Evolutionary conservation across 2,797 vertebrate genomes (phyloP), one percentile per base, ranked within the genome.

Genomic region (Thamnophis elegans): DNA sequence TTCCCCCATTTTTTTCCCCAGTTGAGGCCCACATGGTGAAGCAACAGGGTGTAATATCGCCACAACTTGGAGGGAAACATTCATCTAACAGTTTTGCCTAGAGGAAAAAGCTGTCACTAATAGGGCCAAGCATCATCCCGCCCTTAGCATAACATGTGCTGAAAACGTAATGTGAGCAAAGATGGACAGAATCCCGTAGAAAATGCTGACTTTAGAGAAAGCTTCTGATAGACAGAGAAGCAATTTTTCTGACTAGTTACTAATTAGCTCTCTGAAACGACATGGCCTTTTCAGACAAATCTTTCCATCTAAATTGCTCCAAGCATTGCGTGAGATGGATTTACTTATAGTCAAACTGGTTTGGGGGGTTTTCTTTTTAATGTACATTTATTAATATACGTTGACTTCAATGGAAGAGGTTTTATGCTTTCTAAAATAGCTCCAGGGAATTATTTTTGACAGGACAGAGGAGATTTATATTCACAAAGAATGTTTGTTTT

Each of bases 21-120:
- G 91, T 96, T 96, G 96, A 96, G 92, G 85, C 47, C 95, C 91
- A 94, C 12, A 51, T 88, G 95, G 93, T 91, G 96, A 94, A 97
- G 96, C 93, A 97, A 96, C 91, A 96, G 94, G 91, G 92, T 95
- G 93, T 95, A 94, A 96, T 96, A 95, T 95, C 96, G 95, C 96
- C 55, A 85, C 92, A 93, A 95, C 95, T 96, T 89, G 89, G 89
- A 96, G 94, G 92, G 94, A 95, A 97, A 94, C 92, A 95, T 89
- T 95, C 58, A 95, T 87, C 90, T 93, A 96, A 95, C 36, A 96
- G 93, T 96, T 97, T 94, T 88, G 85, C 93, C 95, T 95, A 95
- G 95, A 97, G 89, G 89, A 92, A 95, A 94, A 96, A 96, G 14
- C 91, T 58, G 94, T 96, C 96, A 89, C 86, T 95, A 96, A 95